These are phyloP conservation scores for Seladonia tumulorum DNA, from an alignment of 2,888 invertebrate genomes.

Conservation along the genomic window DNA sequence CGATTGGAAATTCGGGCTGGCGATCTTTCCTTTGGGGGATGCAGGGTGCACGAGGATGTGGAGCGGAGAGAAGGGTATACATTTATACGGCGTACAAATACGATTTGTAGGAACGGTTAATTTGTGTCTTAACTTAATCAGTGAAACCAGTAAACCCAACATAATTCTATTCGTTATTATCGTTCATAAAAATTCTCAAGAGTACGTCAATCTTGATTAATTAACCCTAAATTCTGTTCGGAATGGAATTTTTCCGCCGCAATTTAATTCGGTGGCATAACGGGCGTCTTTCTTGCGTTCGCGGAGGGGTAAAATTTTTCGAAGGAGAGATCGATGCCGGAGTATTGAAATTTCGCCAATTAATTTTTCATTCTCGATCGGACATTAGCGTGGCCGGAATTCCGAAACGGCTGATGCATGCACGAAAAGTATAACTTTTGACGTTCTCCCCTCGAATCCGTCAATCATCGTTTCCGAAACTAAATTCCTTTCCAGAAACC, in stretches of 20 bases:
- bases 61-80: background rate
- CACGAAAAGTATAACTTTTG: background rate
- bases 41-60: too few relatives aligned
- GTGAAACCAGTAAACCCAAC: too few relatives aligned
- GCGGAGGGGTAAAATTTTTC: background rate
- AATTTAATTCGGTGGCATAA: background rate
- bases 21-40: background rate
- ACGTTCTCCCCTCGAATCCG: background rate
- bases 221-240: background rate
- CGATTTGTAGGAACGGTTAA: background rate
- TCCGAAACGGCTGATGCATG: background rate
- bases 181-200: background rate
- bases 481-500: conserved; percentile 8
- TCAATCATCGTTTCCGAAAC: conserved; percentile 24
- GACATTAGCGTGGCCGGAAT: background rate
- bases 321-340: background rate
- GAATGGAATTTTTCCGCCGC: background rate
- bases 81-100: background rate
- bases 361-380: conserved; percentile 7
- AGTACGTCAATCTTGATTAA: background rate
- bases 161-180: background rate
- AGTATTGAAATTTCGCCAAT: background rate
- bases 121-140: background rate
- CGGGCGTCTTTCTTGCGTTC: background rate
- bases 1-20: background rate